A percentile compares a stretch with the other conserved stretches of the same genome.
These are phyloP conservation scores for Nicator chloris DNA, from an alignment of 2,113 vertebrate genomes.

Conservation along the genomic window DNA sequence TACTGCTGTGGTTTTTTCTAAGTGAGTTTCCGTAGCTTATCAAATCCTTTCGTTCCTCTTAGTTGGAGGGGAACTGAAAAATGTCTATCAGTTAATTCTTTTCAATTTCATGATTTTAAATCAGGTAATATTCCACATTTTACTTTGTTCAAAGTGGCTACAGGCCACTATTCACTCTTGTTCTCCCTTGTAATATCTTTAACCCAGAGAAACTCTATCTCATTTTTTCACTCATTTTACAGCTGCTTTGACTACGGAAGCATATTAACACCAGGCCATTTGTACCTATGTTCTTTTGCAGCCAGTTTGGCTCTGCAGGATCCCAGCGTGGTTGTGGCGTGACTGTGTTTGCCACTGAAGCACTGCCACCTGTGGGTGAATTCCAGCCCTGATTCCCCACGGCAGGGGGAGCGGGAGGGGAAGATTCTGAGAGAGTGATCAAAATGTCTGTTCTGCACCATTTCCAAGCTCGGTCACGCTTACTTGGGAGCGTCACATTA, in stretches of 20 bases:
- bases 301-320: background rate
- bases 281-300: background rate
- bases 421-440: background rate
- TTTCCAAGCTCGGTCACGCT: background rate
- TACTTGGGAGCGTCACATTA: background rate
- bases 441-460: background rate
- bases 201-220: background rate
- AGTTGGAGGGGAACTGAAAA: slow-evolving; percentile 42
- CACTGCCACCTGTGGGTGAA: slow-evolving; percentile 29
- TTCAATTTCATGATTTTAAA: slow-evolving; percentile 48
- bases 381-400: background rate
- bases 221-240: background rate
- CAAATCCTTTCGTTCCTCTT: slow-evolving; percentile 65
- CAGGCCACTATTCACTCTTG: slow-evolving; percentile 46
- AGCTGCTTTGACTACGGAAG: background rate
- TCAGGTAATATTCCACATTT: slow-evolving; percentile 34
- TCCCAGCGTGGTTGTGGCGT: fast-evolving
- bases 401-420: background rate
- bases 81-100: slow-evolving; percentile 40
- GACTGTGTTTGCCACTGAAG: slow-evolving; percentile 5
- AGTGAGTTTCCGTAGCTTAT: slow-evolving; percentile 62
- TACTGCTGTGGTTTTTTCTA: slow-evolving; percentile 54
- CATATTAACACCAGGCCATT: background rate
- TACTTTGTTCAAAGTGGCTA: slow-evolving; percentile 36
- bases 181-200: slow-evolving; percentile 23